Conservation (phyloP, 2,888 invertebrate species). For the Tetheella fluctuosa region DNA sequence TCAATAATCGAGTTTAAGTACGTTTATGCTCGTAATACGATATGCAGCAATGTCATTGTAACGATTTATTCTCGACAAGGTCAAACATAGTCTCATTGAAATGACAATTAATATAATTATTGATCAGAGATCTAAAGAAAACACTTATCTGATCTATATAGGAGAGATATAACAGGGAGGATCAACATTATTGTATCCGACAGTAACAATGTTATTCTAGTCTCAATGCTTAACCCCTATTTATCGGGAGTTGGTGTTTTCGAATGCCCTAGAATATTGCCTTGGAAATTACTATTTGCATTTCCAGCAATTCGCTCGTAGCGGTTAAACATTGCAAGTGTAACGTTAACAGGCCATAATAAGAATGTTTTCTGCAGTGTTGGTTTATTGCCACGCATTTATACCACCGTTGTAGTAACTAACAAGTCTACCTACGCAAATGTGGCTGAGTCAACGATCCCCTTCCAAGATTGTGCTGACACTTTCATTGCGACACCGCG, state of each 20-base stretch:
- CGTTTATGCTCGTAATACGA: conserved; percentile 23
- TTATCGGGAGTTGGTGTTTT: conserved; percentile 21
- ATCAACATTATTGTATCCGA: background rate
- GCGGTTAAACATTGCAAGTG: conserved; percentile 36
- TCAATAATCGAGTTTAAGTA: conserved; percentile 31
- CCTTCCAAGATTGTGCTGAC: conserved; percentile 43
- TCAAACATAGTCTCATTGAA: background rate
- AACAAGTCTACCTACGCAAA: conserved; percentile 52
- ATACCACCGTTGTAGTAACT: conserved; percentile 30
- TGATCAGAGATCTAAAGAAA: background rate
- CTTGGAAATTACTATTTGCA: conserved; percentile 33
- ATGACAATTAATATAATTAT: background rate
- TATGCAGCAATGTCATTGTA: conserved; percentile 23
- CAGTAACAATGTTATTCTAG: background rate
- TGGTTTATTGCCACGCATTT: conserved; percentile 31
- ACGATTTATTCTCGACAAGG: background rate
- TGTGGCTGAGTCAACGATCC: conserved; percentile 53
- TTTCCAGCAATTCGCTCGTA: conserved; percentile 25
- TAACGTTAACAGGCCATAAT: conserved; percentile 44
- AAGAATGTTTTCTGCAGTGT: conserved; percentile 41
- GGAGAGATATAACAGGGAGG: background rate
- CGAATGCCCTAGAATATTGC: conserved; percentile 22
- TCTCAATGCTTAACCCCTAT: conserved; percentile 23
- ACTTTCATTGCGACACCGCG: conserved; percentile 40
- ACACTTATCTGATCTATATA: background rate